Evolutionary conservation across 1,140 invertebrate genomes (phyloP).

Genomic region (Aphis craccivora): DNA sequence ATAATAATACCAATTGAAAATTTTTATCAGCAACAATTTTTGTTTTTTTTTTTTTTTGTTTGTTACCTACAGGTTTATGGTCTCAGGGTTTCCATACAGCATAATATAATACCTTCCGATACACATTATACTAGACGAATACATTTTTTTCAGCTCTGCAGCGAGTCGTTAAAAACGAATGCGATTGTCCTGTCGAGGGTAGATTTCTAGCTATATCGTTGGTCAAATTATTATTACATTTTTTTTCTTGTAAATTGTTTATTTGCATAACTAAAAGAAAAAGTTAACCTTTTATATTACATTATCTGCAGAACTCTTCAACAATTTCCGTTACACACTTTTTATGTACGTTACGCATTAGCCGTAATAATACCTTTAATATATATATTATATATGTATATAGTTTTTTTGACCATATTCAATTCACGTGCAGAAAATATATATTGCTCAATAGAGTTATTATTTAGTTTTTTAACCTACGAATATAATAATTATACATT

Average conservation of each 20-base stretch:
- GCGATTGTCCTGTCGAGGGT: background rate
- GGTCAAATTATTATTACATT: background rate
- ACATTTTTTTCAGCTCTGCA: background rate
- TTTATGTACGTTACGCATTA: background rate
- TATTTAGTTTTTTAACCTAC: too few species aligned
- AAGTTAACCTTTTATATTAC: background rate
- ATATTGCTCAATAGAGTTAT: background rate
- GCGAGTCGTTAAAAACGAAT: background rate
- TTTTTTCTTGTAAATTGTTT: background rate
- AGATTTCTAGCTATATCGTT: background rate
- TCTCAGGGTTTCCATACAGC: background rate
- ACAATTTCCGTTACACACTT: background rate
- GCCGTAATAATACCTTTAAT: background rate
- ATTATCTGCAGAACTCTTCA: background rate
- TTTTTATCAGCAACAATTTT: background rate
- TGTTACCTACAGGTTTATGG: background rate
- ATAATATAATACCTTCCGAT: background rate
- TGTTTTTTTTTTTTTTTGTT: background rate
- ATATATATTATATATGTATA: background rate
- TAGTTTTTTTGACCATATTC: background rate
- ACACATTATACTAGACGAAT: background rate
- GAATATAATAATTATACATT: background rate
- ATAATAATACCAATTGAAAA: background rate
- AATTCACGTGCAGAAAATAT: too few species aligned
- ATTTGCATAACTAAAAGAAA: background rate